Percentiles rank a stretch among this genome's conserved stretches.
Conservation (phyloP, 2,888 invertebrate genomes). For the Leptopilina myrica region DNA sequence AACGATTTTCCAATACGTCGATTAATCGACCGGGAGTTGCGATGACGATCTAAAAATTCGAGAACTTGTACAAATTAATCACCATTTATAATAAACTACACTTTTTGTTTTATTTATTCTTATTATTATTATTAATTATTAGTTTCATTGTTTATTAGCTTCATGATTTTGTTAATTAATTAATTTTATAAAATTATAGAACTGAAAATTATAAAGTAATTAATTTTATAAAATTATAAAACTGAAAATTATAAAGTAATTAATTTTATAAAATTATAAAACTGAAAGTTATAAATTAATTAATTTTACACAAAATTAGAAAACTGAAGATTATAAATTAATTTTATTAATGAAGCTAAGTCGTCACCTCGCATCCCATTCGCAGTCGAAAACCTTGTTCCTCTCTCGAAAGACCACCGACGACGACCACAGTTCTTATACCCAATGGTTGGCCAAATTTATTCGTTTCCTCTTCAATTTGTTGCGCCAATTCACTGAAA, state of each 20-base stretch:
- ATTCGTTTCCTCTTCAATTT: conserved; percentile 99
- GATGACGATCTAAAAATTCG: conserved; percentile 88
- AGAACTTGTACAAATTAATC: neutral
- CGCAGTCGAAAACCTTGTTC: conserved; percentile 98
- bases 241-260: too few species aligned
- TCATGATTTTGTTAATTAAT: neutral
- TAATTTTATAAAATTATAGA: too few species aligned
- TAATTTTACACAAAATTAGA: too few species aligned
- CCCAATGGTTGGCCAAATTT: conserved; percentile 97
- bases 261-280: too few species aligned
- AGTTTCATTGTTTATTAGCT: neutral
- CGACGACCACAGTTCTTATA: conserved; percentile 97
- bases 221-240: too few species aligned
- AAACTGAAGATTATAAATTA: too few species aligned
- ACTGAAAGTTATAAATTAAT: too few species aligned
- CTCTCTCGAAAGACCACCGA: conserved; percentile 97
- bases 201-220: too few species aligned
- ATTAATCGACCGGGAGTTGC: conserved; percentile 99
- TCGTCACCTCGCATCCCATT: conserved; percentile 92
- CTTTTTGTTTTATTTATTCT: too few species aligned
- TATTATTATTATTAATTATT: too few species aligned
- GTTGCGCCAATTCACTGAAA: conserved; percentile 94
- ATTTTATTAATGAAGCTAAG: too few species aligned
- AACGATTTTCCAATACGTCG: conserved; percentile 98
- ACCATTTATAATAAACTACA: neutral